A percentile compares a stretch with the other conserved stretches of the same genome.
These are phyloP conservation scores for Xenopus tropicalis DNA, from an alignment of 2,113 vertebrate genomes.

Conservation along the genomic window UCB_Xtro_10.0 CM004445.2:49279001-49279500, in stretches of 20 bases:
- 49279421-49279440: background rate
- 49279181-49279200: slow-evolving; percentile 39
- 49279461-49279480: background rate
- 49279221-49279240: slow-evolving; percentile 27
- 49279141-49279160: slow-evolving; percentile 11
- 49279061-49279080: too few species aligned
- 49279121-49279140: background rate
- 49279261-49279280: slow-evolving; percentile 36
- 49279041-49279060: too few species aligned
- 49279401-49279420: slow-evolving; percentile 23
- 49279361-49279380: slow-evolving; percentile 27
- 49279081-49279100: too few species aligned
- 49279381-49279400: slow-evolving; percentile 17
- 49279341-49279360: slow-evolving; percentile 31
- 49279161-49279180: slow-evolving; percentile 34
- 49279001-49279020: too few species aligned
- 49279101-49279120: too few species aligned
- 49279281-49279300: slow-evolving; percentile 44
- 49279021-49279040: too few species aligned
- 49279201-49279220: slow-evolving; percentile 40
- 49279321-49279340: slow-evolving; percentile 41
- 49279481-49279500: too few species aligned
- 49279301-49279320: slow-evolving; percentile 41
- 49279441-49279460: background rate
- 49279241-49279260: slow-evolving; percentile 35